Conservation (phyloP, 2,888 invertebrate genomes). For the Apamea epomidion region DNA sequence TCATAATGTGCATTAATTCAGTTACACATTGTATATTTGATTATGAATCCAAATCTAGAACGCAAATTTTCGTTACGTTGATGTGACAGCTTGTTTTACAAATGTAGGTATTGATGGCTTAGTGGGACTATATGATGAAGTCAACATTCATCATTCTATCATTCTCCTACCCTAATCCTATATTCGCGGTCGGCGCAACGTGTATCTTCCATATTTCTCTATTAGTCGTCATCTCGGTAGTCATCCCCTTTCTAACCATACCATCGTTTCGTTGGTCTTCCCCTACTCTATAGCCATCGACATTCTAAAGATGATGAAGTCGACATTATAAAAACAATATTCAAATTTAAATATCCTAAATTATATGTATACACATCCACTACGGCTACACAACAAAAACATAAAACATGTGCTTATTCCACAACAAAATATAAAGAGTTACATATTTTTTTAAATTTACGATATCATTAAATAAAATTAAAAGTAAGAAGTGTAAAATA, state of each 20-base stretch:
- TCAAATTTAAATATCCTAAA: conserved; percentile 10
- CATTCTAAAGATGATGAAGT: background rate
- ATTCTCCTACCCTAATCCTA: background rate
- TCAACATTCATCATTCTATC: background rate
- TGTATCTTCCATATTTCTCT: no score
- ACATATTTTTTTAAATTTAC: background rate
- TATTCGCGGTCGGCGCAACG: no score
- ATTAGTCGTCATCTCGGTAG: background rate
- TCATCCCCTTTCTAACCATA: background rate
- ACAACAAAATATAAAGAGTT: conserved; percentile 4
- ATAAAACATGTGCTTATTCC: conserved; percentile 23
- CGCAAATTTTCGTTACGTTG: background rate
- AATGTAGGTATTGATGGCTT: background rate
- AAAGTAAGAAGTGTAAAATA: background rate
- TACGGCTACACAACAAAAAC: conserved; percentile 13
- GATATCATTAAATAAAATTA: background rate
- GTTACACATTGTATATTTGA: no score
- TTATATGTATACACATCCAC: no score
- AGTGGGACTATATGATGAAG: background rate
- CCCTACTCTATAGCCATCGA: background rate
- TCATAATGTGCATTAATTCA: no score
- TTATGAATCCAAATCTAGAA: background rate
- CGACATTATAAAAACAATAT: background rate
- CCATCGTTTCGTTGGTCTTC: background rate
- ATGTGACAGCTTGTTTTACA: background rate